Conservation (phyloP, 1,140 invertebrate genomes). For the Amphibalanus amphitrite region DNA sequence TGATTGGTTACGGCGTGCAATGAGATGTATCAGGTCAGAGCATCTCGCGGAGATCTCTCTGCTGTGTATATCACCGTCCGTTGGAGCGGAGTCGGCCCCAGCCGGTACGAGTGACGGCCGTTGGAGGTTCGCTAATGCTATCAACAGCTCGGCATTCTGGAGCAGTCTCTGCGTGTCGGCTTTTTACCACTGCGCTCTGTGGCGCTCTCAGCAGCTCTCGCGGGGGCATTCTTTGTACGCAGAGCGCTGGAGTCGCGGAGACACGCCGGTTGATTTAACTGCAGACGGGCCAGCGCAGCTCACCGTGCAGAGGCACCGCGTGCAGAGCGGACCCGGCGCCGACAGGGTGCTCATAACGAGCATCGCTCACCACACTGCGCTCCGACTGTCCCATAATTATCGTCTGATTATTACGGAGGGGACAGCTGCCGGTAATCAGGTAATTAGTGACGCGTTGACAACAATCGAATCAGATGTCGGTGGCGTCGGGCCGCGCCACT, state of each 20-base stretch:
- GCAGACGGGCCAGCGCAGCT: background rate
- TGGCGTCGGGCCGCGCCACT: too few species aligned
- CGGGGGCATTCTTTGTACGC: too few species aligned
- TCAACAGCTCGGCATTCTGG: too few species aligned
- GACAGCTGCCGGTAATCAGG: background rate
- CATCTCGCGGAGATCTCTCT: background rate
- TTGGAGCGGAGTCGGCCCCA: too few species aligned
- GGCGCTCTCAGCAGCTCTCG: background rate
- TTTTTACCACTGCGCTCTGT: too few species aligned
- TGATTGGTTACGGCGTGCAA: background rate
- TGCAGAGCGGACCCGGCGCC: too few species aligned
- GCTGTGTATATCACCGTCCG: too few species aligned
- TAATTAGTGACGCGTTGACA: background rate
- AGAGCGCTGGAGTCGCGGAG: too few species aligned
- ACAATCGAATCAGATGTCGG: background rate
- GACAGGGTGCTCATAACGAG: background rate
- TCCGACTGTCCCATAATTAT: background rate
- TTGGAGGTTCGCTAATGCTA: too few species aligned
- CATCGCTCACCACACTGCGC: background rate
- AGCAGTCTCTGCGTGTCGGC: too few species aligned
- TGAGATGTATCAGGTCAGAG: background rate
- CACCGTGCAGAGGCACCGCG: background rate
- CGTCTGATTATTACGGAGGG: background rate
- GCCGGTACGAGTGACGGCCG: too few species aligned
- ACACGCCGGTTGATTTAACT: background rate